phyloP scores from a whole-genome alignment of 1,140 invertebrate species.

The Dendroctonus ponderosae region DNA sequence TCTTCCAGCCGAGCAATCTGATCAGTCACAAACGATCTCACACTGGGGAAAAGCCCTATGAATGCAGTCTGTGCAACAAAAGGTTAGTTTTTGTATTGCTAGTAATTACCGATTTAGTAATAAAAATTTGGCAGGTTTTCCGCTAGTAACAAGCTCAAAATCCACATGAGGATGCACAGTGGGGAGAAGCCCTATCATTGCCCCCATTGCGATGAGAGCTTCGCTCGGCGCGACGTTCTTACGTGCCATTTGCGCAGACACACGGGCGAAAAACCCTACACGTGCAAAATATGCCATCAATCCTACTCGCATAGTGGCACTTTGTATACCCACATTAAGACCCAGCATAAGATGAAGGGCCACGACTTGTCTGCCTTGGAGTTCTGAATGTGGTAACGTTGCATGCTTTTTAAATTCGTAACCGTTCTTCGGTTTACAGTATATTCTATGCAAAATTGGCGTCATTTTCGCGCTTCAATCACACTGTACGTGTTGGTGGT shows the following conservation, averaged over 20 bases:
- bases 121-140: conserved; percentile 44
- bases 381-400: no score
- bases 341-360: conserved; percentile 26
- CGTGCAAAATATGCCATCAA: conserved; percentile 67
- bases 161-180: conserved; percentile 62
- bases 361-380: conserved; percentile 25
- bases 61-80: conserved; percentile 43
- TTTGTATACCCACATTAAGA: conserved; percentile 42
- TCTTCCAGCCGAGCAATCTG: conserved; percentile 38
- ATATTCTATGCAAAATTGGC: no score
- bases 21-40: conserved; percentile 44
- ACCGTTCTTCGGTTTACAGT: no score
- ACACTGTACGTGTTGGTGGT: no score
- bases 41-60: conserved; percentile 56
- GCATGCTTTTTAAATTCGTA: no score
- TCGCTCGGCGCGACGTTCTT: conserved; percentile 55
- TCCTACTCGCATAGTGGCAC: conserved; percentile 41
- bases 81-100: conserved; percentile 28
- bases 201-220: conserved; percentile 55
- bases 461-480: no score
- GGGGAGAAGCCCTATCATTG: conserved; percentile 54
- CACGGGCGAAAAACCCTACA: conserved; percentile 72
- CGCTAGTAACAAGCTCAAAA: conserved; percentile 54
- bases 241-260: conserved; percentile 57
- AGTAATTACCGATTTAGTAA: conserved; percentile 26